Evolutionary conservation across 2,888 invertebrate genomes (phyloP), one percentile per base, ranked within the genome.

Genomic region (Alcis repandata): DNA sequence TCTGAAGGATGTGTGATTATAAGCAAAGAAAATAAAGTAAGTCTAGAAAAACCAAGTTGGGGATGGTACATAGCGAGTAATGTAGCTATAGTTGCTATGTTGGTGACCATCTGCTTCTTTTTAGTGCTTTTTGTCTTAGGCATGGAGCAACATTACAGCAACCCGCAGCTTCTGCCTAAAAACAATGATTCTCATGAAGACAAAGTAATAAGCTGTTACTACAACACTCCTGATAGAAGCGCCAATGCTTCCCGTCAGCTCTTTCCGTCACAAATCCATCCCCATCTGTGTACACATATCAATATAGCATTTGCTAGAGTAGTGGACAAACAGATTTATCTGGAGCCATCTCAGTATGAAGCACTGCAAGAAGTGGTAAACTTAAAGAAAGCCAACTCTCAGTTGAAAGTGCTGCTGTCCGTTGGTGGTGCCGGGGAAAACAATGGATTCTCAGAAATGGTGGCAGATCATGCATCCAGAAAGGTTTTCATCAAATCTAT

Each of bases 281-380:
- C 97, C 22, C 86, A 94, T 75, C 90, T 98, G 62, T 98, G 98
- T 84, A 97, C 97, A 0, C 98, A 98, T 87, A 95, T 98, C 67
- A 97, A 97, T 83, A 89, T 97, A 62, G 98, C 96, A 46, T 96
- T 97, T 90, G 96, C 96, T 20, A 83, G 85, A 64, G 92, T 98
- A 43, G 80, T 84, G 4, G 95, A 97, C 77, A 95, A 94, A 71
- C 89, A 94, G 9, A 87, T 98, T 33, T 74, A 87, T 58, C 87
- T 97, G 27, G 92, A 93, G 11, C 80, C 91, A 4, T 71, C 83
- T 0, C 88, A 94, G 59, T 78, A 79, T 10, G 63, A 77, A 77
- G 75, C 88, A 15, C 86, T 95, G 66, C 68, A 75, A 54, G 82
- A 92, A 68, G 79, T 95, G 0, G 84, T 93, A 0, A 81, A 88